phyloP scores from a whole-genome alignment of 1,140 invertebrate genomes.

The Ephestia elutella region DNA sequence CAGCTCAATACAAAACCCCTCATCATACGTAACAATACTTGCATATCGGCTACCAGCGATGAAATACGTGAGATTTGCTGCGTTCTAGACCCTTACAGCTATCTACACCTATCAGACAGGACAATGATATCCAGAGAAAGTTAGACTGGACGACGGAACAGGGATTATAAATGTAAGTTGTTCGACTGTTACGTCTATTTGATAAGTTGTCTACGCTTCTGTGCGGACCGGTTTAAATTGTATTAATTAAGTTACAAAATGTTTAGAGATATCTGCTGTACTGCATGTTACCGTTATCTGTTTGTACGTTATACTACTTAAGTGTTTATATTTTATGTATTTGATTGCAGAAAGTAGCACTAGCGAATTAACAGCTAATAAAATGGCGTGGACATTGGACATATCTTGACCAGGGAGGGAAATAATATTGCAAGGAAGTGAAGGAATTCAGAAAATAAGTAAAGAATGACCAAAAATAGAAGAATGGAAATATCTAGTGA shows the following conservation, averaged over 20 bases:
- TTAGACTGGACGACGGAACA: constrained; percentile 1
- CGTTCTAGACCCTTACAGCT: constrained; percentile 27
- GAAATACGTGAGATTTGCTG: constrained; percentile 61
- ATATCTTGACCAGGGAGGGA: too few relatives aligned
- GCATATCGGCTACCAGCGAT: constrained; percentile 39
- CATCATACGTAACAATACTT: constrained; percentile 39
- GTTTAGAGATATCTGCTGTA: neutral
- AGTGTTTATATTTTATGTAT: neutral
- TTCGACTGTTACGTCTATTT: neutral
- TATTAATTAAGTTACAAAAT: constrained; percentile 2
- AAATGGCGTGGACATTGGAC: too few relatives aligned
- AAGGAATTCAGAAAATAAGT: too few relatives aligned
- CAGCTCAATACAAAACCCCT: constrained; percentile 33
- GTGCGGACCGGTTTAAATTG: neutral
- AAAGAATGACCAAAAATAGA: too few relatives aligned
- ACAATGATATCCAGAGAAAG: constrained; percentile 15
- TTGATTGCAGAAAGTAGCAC: too few relatives aligned
- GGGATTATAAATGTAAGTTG: constrained; percentile 6
- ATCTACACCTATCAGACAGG: constrained; percentile 12
- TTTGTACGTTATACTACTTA: neutral
- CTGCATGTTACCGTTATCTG: neutral
- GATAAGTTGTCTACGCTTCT: neutral
- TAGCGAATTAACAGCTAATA: too few relatives aligned
- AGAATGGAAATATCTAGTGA: too few relatives aligned
- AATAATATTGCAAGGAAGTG: too few relatives aligned